Percentiles rank a stretch among this genome's conserved stretches.
These are phyloP conservation scores for Limonius californicus DNA, from an alignment of 1,140 invertebrate species.

Conservation along the genomic window DNA sequence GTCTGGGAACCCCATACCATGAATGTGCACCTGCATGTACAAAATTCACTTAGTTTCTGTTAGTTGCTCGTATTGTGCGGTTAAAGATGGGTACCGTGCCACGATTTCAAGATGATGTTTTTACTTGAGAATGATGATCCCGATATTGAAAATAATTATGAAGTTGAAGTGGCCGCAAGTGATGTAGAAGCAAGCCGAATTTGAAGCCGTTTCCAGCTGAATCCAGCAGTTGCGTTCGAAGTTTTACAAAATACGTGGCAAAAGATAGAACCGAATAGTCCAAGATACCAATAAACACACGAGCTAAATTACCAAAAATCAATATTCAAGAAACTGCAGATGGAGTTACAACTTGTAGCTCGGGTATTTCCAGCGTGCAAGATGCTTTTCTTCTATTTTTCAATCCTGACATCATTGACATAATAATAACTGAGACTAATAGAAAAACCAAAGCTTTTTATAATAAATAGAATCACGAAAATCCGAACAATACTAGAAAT, in stretches of 20 bases:
- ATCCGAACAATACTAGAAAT: not conserved
- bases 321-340: not conserved
- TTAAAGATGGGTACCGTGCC: too few species aligned
- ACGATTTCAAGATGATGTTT: not conserved
- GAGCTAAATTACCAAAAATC: not conserved
- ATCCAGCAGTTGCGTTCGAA: not conserved
- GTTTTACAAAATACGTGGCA: conserved; percentile 2
- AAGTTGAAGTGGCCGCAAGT: too few species aligned
- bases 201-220: not conserved
- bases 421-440: conserved; percentile 11
- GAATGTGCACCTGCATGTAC: too few species aligned
- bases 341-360: conserved; percentile 11
- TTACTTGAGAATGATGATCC: too few species aligned
- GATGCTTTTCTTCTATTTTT: conserved; percentile 2
- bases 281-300: not conserved
- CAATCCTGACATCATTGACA: not conserved
- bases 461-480: not conserved
- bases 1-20: not conserved
- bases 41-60: too few species aligned
- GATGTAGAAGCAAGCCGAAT: not conserved
- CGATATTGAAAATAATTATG: too few species aligned
- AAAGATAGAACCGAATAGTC: conserved; percentile 3
- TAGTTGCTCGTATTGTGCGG: too few species aligned
- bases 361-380: not conserved
- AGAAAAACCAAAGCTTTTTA: not conserved